phyloP scores from a whole-genome alignment of 2,797 vertebrate species.

The Crenuchus spilurus region DNA sequence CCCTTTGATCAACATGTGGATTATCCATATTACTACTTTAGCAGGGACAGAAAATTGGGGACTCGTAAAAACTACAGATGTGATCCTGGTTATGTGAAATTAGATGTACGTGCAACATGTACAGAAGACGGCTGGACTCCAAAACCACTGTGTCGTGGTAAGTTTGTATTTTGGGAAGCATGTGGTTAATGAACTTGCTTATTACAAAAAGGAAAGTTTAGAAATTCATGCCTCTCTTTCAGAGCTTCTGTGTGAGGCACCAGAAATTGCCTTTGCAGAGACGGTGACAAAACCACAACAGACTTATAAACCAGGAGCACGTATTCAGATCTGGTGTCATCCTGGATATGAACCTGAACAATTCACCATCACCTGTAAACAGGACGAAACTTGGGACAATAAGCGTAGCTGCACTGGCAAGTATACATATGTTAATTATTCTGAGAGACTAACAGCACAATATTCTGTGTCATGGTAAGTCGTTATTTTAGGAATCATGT shows the following conservation, averaged over 20 bases:
- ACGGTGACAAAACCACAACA: accelerated
- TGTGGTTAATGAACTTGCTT: neutral
- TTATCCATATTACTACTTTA: accelerated
- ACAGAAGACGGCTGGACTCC: constrained; percentile 63
- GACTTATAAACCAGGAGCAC: accelerated
- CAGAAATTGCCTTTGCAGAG: neutral
- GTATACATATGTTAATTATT: neutral
- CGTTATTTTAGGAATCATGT: neutral
- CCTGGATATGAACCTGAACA: neutral
- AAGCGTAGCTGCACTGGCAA: neutral
- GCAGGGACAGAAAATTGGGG: neutral
- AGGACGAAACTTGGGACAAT: neutral
- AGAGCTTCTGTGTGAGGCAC: neutral
- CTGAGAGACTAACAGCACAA: no score
- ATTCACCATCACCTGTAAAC: neutral
- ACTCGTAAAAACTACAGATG: accelerated
- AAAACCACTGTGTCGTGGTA: constrained; percentile 44
- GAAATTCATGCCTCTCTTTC: neutral
- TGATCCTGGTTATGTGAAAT: accelerated
- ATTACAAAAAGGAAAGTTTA: neutral
- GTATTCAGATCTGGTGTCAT: accelerated
- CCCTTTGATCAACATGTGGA: accelerated
- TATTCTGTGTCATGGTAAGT: constrained; percentile 51
- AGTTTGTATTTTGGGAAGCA: neutral
- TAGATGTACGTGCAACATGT: neutral